Conservation (phyloP, 1,140 invertebrate genomes). For the Paraescarpia echinospica region DNA sequence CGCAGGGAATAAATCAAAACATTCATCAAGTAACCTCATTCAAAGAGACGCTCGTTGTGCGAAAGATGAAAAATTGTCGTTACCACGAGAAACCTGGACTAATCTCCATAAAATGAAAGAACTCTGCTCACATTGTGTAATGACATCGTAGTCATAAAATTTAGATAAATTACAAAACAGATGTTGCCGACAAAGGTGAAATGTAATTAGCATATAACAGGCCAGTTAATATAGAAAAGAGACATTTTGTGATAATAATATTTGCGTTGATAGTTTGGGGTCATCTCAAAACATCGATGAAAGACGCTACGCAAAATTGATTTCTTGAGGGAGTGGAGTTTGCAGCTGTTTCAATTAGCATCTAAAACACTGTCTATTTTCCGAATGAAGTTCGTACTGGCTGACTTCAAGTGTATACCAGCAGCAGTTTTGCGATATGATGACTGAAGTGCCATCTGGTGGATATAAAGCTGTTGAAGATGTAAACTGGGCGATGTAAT, state of each 20-base stretch:
- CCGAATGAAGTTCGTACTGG: background rate
- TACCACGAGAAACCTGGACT: background rate
- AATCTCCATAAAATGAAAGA: slow-evolving; percentile 1
- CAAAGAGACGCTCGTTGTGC: background rate
- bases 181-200: background rate
- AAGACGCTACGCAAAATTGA: background rate
- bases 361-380: background rate
- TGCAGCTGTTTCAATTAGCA: background rate
- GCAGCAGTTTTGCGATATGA: too few relatives aligned
- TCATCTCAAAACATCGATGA: background rate
- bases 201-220: background rate
- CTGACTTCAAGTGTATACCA: too few relatives aligned
- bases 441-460: too few relatives aligned
- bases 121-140: background rate
- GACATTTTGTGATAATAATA: background rate
- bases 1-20: background rate
- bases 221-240: background rate
- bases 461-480: too few relatives aligned
- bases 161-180: background rate
- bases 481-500: too few relatives aligned
- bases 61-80: background rate
- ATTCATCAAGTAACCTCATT: background rate
- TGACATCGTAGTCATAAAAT: background rate
- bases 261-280: background rate
- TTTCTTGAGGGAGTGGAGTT: background rate